phyloP scores from a whole-genome alignment of 2,797 vertebrate species.

The Dicrostonyx torquatus region DNA sequence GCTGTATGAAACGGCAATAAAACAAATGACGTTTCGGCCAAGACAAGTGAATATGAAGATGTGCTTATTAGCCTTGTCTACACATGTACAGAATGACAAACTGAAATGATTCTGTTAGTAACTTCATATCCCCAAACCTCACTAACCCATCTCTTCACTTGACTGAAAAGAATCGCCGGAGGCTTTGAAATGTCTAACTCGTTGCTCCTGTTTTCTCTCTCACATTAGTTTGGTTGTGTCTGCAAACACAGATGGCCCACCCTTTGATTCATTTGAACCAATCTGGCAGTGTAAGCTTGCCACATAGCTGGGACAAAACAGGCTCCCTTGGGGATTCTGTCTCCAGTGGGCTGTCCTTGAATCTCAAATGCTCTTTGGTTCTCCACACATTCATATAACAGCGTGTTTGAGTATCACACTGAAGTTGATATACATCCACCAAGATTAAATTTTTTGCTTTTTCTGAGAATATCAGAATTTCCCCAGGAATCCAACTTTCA shows the following conservation, averaged over 20 bases:
- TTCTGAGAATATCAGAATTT: conserved; percentile 16
- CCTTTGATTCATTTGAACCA: conserved; percentile 55
- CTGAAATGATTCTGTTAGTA: conserved; percentile 43
- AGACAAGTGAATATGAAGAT: conserved; percentile 54
- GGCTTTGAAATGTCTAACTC: conserved; percentile 58
- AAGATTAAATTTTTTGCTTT: background rate
- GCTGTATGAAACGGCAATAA: conserved; percentile 49
- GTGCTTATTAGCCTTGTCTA: conserved; percentile 48
- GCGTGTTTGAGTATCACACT: background rate
- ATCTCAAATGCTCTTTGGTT: background rate
- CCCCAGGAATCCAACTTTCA: background rate
- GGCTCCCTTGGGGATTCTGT: background rate
- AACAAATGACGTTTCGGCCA: conserved; percentile 65
- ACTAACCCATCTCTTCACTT: conserved; percentile 39
- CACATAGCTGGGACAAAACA: background rate
- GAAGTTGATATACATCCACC: background rate
- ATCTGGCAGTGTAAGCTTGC: conserved; percentile 44
- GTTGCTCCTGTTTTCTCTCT: conserved; percentile 39
- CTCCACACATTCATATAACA: background rate
- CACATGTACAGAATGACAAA: conserved; percentile 53
- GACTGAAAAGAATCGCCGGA: conserved; percentile 55
- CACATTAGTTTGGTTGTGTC: conserved; percentile 49
- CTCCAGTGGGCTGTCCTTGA: background rate
- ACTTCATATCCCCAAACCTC: conserved; percentile 16
- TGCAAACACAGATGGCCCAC: conserved; percentile 58